phyloP scores from a whole-genome alignment of 2,797 vertebrate species.

The Loris lydekkerianus region DNA sequence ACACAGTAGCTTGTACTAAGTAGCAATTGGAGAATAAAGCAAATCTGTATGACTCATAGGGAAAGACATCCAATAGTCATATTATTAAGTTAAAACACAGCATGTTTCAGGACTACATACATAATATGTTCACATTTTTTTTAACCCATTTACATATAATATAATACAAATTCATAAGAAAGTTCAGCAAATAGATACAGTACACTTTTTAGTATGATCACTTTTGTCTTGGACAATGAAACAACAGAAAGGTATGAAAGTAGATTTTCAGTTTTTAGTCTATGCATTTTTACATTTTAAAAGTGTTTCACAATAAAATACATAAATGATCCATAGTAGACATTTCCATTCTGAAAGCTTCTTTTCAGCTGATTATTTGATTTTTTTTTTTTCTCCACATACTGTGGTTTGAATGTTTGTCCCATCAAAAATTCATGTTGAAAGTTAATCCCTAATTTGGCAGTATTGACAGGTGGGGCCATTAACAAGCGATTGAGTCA shows the following conservation, averaged over 20 bases:
- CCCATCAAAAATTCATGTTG: neutral
- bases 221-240: neutral
- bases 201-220: neutral
- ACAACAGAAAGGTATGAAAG: neutral
- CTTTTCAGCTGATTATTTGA: neutral
- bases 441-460: neutral
- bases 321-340: neutral
- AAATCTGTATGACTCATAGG: neutral
- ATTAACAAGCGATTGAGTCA: neutral
- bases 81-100: neutral
- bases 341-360: neutral
- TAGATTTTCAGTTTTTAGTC: neutral
- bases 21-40: neutral
- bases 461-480: neutral
- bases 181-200: neutral
- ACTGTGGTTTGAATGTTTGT: neutral
- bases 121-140: neutral
- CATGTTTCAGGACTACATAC: neutral
- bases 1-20: neutral
- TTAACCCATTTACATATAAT: neutral
- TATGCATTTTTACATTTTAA: neutral
- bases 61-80: neutral
- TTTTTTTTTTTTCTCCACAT: neutral
- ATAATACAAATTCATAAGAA: conserved; percentile 33
- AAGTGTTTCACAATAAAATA: neutral